These are phyloP conservation scores for Lasiurus cinereus DNA, from an alignment of 2,113 vertebrate species.

Conservation along the genomic window DNA sequence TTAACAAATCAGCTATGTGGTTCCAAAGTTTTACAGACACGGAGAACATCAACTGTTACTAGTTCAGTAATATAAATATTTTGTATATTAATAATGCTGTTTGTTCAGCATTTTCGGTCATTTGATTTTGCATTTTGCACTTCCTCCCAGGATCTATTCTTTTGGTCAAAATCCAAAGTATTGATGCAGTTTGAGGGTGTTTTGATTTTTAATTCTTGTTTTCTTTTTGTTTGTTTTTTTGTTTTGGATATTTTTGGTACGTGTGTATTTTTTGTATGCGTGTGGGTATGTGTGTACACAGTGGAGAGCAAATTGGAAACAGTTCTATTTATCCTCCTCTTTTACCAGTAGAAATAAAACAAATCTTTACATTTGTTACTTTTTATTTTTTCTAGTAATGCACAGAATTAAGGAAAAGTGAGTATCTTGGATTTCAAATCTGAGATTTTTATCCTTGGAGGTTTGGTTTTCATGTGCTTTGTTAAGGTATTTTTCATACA, in stretches of 20 bases:
- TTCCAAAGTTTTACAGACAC: constrained; percentile 92
- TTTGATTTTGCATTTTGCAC: constrained; percentile 95
- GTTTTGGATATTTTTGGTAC: constrained; percentile 83
- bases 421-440: constrained; percentile 75
- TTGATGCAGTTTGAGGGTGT: constrained; percentile 87
- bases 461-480: constrained; percentile 83
- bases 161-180: constrained; percentile 88
- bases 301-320: constrained; percentile 90
- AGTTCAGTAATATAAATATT: constrained; percentile 94
- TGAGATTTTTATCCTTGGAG: constrained; percentile 73
- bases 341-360: constrained; percentile 92
- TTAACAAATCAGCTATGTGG: constrained; percentile 91
- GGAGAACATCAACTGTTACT: constrained; percentile 91
- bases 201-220: constrained; percentile 64
- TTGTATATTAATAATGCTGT: constrained; percentile 94
- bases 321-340: constrained; percentile 90
- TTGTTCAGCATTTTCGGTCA: constrained; percentile 91
- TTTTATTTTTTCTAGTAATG: constrained; percentile 79
- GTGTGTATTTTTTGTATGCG: constrained; percentile 81
- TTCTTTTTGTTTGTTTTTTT: constrained; percentile 23
- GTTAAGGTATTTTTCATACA: constrained; percentile 79
- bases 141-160: constrained; percentile 90
- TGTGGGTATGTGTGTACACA: constrained; percentile 85
- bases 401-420: constrained; percentile 81
- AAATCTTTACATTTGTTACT: constrained; percentile 86